phyloP scores from a whole-genome alignment of 1,140 invertebrate genomes.

The Anadara kagoshimensis region DNA sequence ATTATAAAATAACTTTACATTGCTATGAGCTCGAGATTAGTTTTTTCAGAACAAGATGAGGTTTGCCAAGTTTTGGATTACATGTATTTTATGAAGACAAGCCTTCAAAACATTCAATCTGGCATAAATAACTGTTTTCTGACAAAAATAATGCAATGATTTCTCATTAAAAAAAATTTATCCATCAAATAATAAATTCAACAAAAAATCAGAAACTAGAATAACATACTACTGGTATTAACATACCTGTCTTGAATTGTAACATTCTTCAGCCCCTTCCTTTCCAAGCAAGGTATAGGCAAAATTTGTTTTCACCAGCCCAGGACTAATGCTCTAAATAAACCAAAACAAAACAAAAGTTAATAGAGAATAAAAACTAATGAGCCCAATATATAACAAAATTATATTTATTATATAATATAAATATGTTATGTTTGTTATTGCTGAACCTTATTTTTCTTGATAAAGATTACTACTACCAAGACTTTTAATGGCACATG shows the following conservation, averaged over 20 bases:
- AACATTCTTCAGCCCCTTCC: constrained; percentile 26
- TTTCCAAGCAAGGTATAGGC: constrained; percentile 35
- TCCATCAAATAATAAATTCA: not conserved
- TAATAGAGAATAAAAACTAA: not conserved
- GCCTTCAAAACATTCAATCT: no score
- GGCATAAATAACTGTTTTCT: no score
- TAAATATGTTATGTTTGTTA: not conserved
- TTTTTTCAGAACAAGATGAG: no score
- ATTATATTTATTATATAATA: no score
- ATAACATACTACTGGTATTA: not conserved
- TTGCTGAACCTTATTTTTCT: not conserved
- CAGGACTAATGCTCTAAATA: constrained; percentile 46
- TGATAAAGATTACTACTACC: not conserved
- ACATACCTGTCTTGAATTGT: constrained; percentile 32
- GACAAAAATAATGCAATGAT: no score
- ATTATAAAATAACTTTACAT: no score
- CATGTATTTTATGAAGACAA: no score
- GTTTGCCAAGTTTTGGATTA: no score
- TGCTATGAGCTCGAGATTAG: no score
- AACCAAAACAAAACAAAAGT: not conserved
- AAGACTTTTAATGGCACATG: no score
- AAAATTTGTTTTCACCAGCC: constrained; percentile 42
- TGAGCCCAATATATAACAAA: no score
- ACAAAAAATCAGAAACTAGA: not conserved
- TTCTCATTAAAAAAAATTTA: no score